phyloP scores from a whole-genome alignment of 2,888 invertebrate genomes.

The Melanchra persicariae region DNA sequence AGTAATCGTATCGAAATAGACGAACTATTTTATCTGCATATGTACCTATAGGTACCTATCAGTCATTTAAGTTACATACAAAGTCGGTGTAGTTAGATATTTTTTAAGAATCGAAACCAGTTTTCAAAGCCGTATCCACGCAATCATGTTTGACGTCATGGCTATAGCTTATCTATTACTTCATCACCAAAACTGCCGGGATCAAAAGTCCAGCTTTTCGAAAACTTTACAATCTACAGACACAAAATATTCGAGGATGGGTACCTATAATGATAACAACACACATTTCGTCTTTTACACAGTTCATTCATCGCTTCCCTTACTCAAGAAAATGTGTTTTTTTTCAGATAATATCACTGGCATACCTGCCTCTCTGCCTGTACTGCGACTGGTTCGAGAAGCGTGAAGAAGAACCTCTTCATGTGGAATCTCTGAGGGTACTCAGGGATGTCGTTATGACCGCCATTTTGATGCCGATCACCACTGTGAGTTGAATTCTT shows the following conservation, averaged over 20 bases:
- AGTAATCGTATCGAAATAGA: no score
- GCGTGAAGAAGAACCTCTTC: conserved; percentile 49
- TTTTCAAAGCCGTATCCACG: neutral
- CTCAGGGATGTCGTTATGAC: conserved; percentile 73
- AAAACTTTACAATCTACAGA: no score
- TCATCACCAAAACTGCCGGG: no score
- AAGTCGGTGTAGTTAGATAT: neutral
- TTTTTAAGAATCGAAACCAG: neutral
- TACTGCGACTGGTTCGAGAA: conserved; percentile 74
- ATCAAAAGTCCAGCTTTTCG: no score
- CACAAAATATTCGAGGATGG: no score
- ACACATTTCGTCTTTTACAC: no score
- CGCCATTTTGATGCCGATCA: conserved; percentile 72
- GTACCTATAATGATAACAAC: no score
- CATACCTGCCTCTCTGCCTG: conserved; percentile 71
- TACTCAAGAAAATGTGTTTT: neutral
- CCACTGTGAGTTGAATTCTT: conserved; percentile 65
- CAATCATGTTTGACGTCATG: no score
- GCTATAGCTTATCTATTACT: no score
- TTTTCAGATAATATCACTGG: conserved; percentile 68
- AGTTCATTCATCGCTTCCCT: neutral
- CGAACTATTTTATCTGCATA: no score
- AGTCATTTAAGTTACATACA: neutral
- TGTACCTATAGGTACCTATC: no score
- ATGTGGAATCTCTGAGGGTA: conserved; percentile 59